A percentile compares a stretch with the other conserved stretches of the same genome.
These are phyloP conservation scores for Drosophila sordidula DNA, from an alignment of 2,888 invertebrate genomes.

Conservation along the genomic window DNA sequence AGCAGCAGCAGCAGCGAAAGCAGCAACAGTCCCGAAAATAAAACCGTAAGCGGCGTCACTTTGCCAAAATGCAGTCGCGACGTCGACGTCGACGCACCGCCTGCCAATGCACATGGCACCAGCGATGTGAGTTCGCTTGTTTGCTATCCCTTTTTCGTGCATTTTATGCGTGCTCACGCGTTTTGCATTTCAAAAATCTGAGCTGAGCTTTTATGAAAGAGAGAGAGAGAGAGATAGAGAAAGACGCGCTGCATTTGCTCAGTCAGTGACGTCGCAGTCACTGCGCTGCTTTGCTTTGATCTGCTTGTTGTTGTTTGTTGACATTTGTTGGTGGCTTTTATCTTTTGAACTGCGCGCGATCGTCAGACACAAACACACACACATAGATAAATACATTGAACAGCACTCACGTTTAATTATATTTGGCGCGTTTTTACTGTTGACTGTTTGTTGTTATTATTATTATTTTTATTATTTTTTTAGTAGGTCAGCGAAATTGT, in stretches of 20 bases:
- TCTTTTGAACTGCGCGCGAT: slow-evolving; percentile 47
- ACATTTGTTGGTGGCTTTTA: slow-evolving; percentile 40
- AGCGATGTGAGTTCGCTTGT: slow-evolving; percentile 2
- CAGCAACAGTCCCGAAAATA: slow-evolving; percentile 47
- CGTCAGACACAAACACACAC: slow-evolving; percentile 29
- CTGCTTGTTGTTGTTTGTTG: slow-evolving; percentile 28
- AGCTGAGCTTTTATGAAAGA: slow-evolving; percentile 46
- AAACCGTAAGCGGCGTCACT: slow-evolving; percentile 47
- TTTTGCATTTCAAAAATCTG: slow-evolving; percentile 11
- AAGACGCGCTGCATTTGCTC: slow-evolving; percentile 13
- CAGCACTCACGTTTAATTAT: slow-evolving; percentile 71
- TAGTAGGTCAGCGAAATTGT: slow-evolving; percentile 79
- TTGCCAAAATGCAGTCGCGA: slow-evolving; percentile 52
- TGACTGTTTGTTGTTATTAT: slow-evolving; percentile 25
- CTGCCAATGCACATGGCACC: slow-evolving; percentile 30
- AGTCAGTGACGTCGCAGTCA: slow-evolving; percentile 10
- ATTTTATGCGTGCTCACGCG: not conserved
- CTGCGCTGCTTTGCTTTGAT: slow-evolving; percentile 1
- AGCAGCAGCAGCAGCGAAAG: slow-evolving; percentile 16
- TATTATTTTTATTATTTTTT: slow-evolving; percentile 53
- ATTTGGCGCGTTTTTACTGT: slow-evolving; percentile 54
- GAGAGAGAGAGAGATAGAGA: slow-evolving; percentile 23
- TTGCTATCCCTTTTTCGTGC: slow-evolving; percentile 19
- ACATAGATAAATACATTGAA: slow-evolving; percentile 33
- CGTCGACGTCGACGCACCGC: slow-evolving; percentile 14